phyloP scores from a whole-genome alignment of 1,140 invertebrate genomes.

The Acromyrmex charruanus region DNA sequence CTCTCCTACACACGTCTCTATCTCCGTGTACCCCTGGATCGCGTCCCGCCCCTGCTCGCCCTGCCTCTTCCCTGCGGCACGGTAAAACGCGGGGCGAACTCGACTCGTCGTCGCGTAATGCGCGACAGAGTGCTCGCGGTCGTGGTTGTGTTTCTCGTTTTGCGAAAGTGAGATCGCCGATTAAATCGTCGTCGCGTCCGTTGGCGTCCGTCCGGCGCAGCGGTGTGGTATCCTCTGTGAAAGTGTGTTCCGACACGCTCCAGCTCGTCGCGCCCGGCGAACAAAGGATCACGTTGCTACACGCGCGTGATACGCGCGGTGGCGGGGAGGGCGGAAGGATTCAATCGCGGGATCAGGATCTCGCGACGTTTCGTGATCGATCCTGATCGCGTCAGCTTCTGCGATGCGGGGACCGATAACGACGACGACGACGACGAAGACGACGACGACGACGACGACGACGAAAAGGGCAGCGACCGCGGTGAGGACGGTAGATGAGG shows the following conservation, averaged over 20 bases:
- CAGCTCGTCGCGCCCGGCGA: constrained; percentile 9
- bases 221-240: not conserved
- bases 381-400: constrained; percentile 41
- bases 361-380: constrained; percentile 12
- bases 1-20: constrained; percentile 33
- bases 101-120: constrained; percentile 59
- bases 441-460: not conserved
- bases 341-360: not conserved
- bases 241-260: constrained; percentile 35
- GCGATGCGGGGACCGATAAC: constrained; percentile 61
- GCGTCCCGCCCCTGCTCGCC: constrained; percentile 25
- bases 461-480: not conserved
- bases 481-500: constrained; percentile 31
- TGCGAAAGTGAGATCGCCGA: constrained; percentile 24
- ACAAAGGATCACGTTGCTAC: constrained; percentile 4
- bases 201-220: not conserved
- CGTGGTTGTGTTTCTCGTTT: not conserved
- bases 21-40: constrained; percentile 28
- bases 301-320: not conserved
- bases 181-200: not conserved
- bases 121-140: constrained; percentile 55
- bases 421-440: not conserved
- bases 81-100: constrained; percentile 3
- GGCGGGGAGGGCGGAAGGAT: not conserved
- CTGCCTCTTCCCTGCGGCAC: constrained; percentile 8